Evolutionary conservation across 2,797 vertebrate genomes (phyloP), one percentile per base, ranked within the genome.

Genomic region (Sebastes goodei): DNA sequence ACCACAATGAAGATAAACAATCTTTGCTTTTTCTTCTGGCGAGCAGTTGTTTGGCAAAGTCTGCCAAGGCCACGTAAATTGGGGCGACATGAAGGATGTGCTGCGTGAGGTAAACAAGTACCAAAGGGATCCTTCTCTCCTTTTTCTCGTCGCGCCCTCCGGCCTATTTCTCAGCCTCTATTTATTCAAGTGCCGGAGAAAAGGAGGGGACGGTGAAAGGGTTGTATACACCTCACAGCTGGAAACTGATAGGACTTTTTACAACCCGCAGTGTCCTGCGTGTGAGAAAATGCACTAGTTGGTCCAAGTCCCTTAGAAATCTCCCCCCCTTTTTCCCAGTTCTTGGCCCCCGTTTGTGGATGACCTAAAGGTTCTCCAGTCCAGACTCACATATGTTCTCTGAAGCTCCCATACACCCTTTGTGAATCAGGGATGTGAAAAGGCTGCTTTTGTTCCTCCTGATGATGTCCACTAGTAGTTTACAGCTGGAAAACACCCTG

Each of bases 221-320:
- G 87, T 78, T 94, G 86, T 93, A 92, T 92, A 93, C 88, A 76
- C 86, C 87, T 93, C 94, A 94, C 94, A 95, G 94, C 94, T 95
- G 94, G 95, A 95, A 80, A 86, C 88, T 92, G 91, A 94, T 92
- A 85, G 92, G 80, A 93, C 87, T 87, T 91, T 93, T 93, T 87
- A 92, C 87, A 92, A 82, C 79, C 86, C 89, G 63, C 62, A 78
- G 86, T 82, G 85, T 93, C 77, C 85, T 64, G 85, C 17, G 68
- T 90, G 93, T 91, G 93, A 94, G 90, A 94, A 93, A 93, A 80
- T 78, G 81, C 87, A 79, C 59, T 70, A 52, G 78, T 87, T 74
- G 76, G 56, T 87, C 83, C 69, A 55, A 78, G 80, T 80, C 71
- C 78, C 71, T 88, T 85, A 81, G 81, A 89, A 89, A 57, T 53